Base-by-base conservation (phyloP, 2,888 invertebrate species). In the Iphiclides podalirius region DNA sequence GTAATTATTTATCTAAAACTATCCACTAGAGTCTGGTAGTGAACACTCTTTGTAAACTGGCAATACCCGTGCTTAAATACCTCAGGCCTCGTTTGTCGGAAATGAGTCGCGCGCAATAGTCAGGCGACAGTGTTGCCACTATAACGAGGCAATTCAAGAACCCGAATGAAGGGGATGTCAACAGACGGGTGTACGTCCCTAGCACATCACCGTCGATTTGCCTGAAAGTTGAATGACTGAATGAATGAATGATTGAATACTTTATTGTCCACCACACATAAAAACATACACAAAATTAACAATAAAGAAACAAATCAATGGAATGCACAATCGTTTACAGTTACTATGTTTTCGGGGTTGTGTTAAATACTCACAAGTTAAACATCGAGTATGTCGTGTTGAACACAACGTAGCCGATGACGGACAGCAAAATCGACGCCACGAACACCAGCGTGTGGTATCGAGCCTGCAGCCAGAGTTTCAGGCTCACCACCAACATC, bases 401-500 rank as follows among this genome's bases (percentile, higher is more conserved):
- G 54, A 91, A 85, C 4, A 65, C 35, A 3, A 93, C 64, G 61
- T 93, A 93, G 1, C 74, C 47, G 1, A 91, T 13, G 54, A 93
- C 82, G 0, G 93, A 93, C 1, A 90, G 60, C 13, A 90, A 16
- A 1, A 92, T 63, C 1, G 90, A 85, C 2, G 62, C 66, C 1
- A 91, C 82, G 63, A 91, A 91, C 54, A 87, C 65, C 41, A 74
- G 66, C 2, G 90, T 92, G 58, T 92, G 89, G 70, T 92, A 92
- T 53, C 90, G 89, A 15, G 92, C 88, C 63, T 92, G 91, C 56
- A 93, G 73, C 82, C 90, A 90, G 54, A 93, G 72, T 83, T 93
- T 93, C 4, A 92, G 66, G 66, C 90, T 92, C 14, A 90, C 90
- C 2, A 92, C 76, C 50, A 91, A 54, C 31, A 92, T 87, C 52